These are phyloP conservation scores for Chironomus tepperi DNA, from an alignment of 1,140 invertebrate species.

Conservation along the genomic window DNA sequence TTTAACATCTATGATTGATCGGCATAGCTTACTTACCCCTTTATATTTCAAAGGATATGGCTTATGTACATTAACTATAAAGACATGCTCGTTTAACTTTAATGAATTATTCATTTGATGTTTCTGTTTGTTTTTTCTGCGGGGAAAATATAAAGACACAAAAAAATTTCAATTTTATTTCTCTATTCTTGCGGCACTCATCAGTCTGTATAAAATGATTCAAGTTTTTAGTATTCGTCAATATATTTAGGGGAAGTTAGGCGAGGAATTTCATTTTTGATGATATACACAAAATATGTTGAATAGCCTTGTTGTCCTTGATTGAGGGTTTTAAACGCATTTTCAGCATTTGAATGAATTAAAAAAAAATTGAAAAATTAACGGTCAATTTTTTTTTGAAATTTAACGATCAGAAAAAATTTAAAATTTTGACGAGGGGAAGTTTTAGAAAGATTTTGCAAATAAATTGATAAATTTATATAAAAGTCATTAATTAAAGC, in stretches of 20 bases:
- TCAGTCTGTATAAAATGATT: too few species aligned
- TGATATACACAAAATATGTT: too few species aligned
- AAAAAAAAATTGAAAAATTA: too few species aligned
- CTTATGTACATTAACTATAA: background rate
- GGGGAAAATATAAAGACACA: conserved; percentile 6
- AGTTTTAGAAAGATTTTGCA: too few species aligned
- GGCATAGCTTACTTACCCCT: background rate
- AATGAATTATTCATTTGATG: background rate
- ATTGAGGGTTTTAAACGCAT: too few species aligned
- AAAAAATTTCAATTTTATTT: background rate
- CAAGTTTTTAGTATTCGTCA: background rate
- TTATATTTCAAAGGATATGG: background rate
- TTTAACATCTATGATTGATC: conserved; percentile 7
- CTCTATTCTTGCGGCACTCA: background rate
- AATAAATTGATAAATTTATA: too few species aligned
- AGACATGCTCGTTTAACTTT: conserved; percentile 12
- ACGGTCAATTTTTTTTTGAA: too few species aligned
- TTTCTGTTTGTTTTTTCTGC: background rate
- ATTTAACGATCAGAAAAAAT: too few species aligned
- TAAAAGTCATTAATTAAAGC: too few species aligned
- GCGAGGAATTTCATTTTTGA: background rate
- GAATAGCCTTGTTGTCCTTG: too few species aligned
- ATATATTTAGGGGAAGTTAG: background rate
- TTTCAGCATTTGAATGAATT: too few species aligned
- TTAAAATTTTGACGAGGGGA: too few species aligned